Base-by-base conservation (phyloP, 2,888 invertebrate species). In the Zygothrica quintamaculata region DNA sequence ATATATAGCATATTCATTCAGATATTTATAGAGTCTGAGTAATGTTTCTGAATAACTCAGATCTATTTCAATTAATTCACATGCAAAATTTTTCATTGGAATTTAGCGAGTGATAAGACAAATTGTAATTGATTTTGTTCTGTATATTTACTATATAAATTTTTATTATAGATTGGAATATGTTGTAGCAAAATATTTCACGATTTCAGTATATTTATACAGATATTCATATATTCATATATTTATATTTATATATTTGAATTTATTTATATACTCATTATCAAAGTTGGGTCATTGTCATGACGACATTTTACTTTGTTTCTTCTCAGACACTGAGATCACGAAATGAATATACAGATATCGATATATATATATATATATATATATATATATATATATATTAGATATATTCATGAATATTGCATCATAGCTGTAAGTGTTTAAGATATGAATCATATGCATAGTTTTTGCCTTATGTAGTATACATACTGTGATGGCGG, bases 381-480 rank as follows among this genome's bases (percentile, higher is more conserved):
- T n/a, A n/a, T n/a, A n/a, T n/a, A n/a, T n/a, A n/a, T n/a, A n/a
- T n/a, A n/a, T n/a, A n/a, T n/a, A n/a, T n/a, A n/a, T n/a, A n/a
- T 12, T 36, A n/a, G 15, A n/a, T 36, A 7, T 53, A 67, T 56
- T 70, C 73, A 56, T 67, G 67, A 72, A 73, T 70, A 72, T 67
- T 60, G 52, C 73, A 67, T 56, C 73, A 70, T 37, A 50, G 44
- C 22, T 16, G 18, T 22, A 36, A 53, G 55, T 47, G 55, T 18
- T 43, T 56, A 9, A 29, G 39, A 55, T 48, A 56, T 72, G 69
- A 70, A 57, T 73, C 70, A 70, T 31, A 47, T 51, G 57, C 22
- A n/a, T n/a, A 42, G 39, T 18, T 33, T 47, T 16, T 15, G 62
- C 37, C 29, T 29, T 5, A n/a, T 33, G 48, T 11, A 33, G 13